phyloP scores from a whole-genome alignment of 1,140 invertebrate species.

The Centruroides sculpturatus region DNA sequence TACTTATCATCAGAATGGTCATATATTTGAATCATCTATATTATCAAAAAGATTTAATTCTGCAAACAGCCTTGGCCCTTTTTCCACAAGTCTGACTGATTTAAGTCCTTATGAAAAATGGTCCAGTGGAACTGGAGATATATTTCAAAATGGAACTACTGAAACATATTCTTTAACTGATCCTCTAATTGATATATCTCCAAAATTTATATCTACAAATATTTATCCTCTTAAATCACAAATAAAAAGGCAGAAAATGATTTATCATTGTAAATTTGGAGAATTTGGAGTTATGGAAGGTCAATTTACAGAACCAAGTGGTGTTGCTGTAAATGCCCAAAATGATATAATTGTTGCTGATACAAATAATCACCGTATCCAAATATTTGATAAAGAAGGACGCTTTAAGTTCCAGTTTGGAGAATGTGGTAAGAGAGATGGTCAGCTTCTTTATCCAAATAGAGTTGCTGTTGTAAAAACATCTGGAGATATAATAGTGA shows the following conservation, averaged over 20 bases:
- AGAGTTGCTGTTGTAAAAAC: constrained; percentile 92
- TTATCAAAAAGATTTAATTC: constrained; percentile 66
- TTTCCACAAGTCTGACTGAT: constrained; percentile 26
- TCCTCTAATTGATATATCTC: constrained; percentile 31
- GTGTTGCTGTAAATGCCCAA: constrained; percentile 96
- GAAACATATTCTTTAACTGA: constrained; percentile 10
- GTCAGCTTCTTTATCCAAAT: constrained; percentile 94
- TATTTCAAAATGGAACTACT: constrained; percentile 48
- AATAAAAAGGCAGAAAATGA: constrained; percentile 99
- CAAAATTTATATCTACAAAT: constrained; percentile 67
- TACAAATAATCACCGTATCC: constrained; percentile 98
- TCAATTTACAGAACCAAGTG: constrained; percentile 97
- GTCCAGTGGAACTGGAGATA: constrained; percentile 69
- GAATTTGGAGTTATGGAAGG: constrained; percentile 98
- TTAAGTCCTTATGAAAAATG: constrained; percentile 80
- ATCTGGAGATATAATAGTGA: constrained; percentile 97
- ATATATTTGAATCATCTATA: constrained; percentile 55
- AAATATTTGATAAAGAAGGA: constrained; percentile 98
- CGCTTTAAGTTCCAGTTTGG: constrained; percentile 99
- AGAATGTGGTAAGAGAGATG: constrained; percentile 86
- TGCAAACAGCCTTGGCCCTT: constrained; percentile 59
- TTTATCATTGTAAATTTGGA: constrained; percentile 99
- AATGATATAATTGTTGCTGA: constrained; percentile 99
- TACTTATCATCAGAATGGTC: constrained; percentile 11
- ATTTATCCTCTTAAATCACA: constrained; percentile 88